Evolutionary conservation across 2,797 vertebrate genomes (phyloP).

Genomic region (Enteromius fasciolatus): DNA sequence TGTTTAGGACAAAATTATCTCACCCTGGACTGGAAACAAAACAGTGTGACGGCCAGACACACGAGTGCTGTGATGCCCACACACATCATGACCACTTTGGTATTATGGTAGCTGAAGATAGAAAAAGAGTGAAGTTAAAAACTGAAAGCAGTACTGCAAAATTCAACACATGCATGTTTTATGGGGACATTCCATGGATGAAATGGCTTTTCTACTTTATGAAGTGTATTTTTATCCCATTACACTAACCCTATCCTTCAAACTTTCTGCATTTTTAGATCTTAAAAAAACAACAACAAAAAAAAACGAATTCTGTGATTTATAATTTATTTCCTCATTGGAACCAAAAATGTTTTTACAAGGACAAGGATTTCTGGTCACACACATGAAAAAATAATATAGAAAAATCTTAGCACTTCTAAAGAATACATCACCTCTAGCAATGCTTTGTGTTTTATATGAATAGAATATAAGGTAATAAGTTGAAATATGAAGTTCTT

Average conservation of each 20-base stretch:
- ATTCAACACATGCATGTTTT: not conserved
- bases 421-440: not conserved
- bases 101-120: slow-evolving; percentile 62
- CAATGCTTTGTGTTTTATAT: not conserved
- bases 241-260: not conserved
- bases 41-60: slow-evolving; percentile 64
- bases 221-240: not conserved
- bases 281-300: not conserved
- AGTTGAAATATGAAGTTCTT: not conserved
- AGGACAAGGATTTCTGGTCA: not conserved
- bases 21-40: slow-evolving; percentile 67
- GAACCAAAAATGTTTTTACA: not conserved
- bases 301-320: not conserved
- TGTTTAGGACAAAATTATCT: not conserved
- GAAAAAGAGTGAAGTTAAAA: slow-evolving; percentile 15
- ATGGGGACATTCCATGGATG: not conserved
- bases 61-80: slow-evolving; percentile 66
- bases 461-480: not conserved
- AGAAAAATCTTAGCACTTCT: too few species aligned
- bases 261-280: not conserved
- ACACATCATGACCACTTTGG: slow-evolving; percentile 65
- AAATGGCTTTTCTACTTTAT: not conserved
- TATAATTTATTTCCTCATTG: not conserved
- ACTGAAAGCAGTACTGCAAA: not conserved
- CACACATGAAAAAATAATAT: too few species aligned